Evolutionary conservation across 2,888 invertebrate genomes (phyloP), one percentile per base, ranked within the genome.

Genomic region (Brachypterus glaber): DNA sequence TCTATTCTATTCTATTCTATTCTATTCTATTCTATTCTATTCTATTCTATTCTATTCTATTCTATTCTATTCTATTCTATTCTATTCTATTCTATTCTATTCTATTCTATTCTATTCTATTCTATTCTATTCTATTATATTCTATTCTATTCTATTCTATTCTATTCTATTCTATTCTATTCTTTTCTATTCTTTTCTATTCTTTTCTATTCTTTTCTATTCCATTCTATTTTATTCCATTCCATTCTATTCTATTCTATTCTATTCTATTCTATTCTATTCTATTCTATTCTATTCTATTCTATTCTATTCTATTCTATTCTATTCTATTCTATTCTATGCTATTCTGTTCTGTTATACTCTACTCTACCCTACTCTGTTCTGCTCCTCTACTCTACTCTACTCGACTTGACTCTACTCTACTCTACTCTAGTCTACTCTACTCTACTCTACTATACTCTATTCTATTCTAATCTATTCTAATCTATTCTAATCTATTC

Each of bases 171-270:
- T 25, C 37, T 33, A 26, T 25, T 33, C 32, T 16, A 32, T 25
- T 32, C 33, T 25, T 17, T 33, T 33, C 37, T 25, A 25, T 16
- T 33, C 33, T 33, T 27, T 33, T 33, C 37, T 33, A 25, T 30
- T 33, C 37, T 33, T 17, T 33, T 33, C 37, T 25, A 26, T 33
- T 33, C 37, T 33, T 27, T 33, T 33, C 37, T 33, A 25, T 30
- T 33, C 37, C 26, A 26, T 33, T 33, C 37, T 26, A 37, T 37
- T 33, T 30, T 26, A 37, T 37, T 37, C 37, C 30, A 30, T 41
- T 33, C 33, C 13, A 21, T 33, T 33, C 33, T 17, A 33, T 18
- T 33, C 33, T 12, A 33, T 13, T 33, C 33, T 17, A 33, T 33
- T 33, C 33, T 12, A 21, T 33, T 33, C 33, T 17, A 33, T 33